Conservation (phyloP, 1,140 invertebrate genomes). For the Drosophila bipectinata region DNA sequence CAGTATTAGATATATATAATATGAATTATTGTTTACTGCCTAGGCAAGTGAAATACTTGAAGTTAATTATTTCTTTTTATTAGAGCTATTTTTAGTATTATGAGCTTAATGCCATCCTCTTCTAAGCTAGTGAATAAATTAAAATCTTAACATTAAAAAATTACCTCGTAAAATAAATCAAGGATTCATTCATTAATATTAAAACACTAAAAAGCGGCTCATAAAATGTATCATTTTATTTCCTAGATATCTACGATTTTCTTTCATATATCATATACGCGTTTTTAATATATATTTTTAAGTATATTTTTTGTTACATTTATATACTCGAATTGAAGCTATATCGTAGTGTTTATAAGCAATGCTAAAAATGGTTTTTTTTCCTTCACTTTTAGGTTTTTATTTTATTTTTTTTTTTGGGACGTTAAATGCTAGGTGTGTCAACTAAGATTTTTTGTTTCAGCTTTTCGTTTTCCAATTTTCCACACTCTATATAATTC, state of each 20-base stretch:
- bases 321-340: constrained; percentile 59
- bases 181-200: constrained; percentile 26
- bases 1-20: constrained; percentile 53
- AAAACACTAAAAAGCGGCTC: constrained; percentile 64
- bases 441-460: constrained; percentile 26
- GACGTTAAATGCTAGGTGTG: constrained; percentile 65
- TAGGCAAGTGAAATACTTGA: constrained; percentile 72
- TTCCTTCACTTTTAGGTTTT: constrained; percentile 8
- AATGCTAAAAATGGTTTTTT: constrained; percentile 55
- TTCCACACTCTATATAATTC: constrained; percentile 10
- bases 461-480: constrained; percentile 30
- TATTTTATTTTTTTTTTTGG: constrained; percentile 9
- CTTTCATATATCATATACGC: constrained; percentile 4
- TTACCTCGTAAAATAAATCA: constrained; percentile 39
- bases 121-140: constrained; percentile 76
- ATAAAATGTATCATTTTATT: constrained; percentile 38
- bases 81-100: constrained; percentile 48
- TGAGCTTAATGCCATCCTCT: constrained; percentile 39
- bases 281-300: constrained; percentile 11
- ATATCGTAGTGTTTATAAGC: constrained; percentile 58
- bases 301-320: constrained; percentile 27
- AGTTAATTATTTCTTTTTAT: constrained; percentile 39
- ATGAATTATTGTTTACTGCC: constrained; percentile 54
- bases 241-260: constrained; percentile 39
- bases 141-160: constrained; percentile 65